A percentile compares a stretch with the other conserved stretches of the same genome.
These are phyloP conservation scores for Julus scandinavius DNA, from an alignment of 2,888 invertebrate genomes.

Conservation along the genomic window DNA sequence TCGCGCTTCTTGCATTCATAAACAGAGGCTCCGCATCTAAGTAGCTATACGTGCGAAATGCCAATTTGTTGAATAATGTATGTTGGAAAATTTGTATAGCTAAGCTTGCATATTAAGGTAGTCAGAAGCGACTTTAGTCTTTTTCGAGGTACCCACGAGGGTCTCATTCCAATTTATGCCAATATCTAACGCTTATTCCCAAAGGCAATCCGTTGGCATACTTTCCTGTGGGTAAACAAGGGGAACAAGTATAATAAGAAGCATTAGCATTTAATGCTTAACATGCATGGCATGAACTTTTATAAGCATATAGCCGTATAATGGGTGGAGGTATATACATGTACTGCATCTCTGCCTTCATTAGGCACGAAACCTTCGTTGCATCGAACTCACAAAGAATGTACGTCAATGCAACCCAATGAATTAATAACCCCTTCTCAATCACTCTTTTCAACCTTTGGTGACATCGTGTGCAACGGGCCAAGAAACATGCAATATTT, in stretches of 20 bases:
- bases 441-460: slow-evolving; percentile 18
- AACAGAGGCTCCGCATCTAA: neutral
- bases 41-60: slow-evolving; percentile 43
- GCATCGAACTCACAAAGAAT: slow-evolving; percentile 28
- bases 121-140: slow-evolving; percentile 34
- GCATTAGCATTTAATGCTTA: slow-evolving; percentile 49
- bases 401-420: slow-evolving; percentile 33
- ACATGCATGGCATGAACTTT: slow-evolving; percentile 48
- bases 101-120: slow-evolving; percentile 19
- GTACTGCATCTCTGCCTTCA: neutral
- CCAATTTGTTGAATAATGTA: slow-evolving; percentile 36
- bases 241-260: slow-evolving; percentile 49
- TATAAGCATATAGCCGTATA: slow-evolving; percentile 6
- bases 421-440: slow-evolving; percentile 44
- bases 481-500: neutral
- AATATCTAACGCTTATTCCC: slow-evolving; percentile 48
- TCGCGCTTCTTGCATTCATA: neutral
- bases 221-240: slow-evolving; percentile 45
- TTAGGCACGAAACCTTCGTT: neutral
- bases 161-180: slow-evolving; percentile 51
- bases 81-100: slow-evolving; percentile 14
- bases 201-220: slow-evolving; percentile 47
- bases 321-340: neutral
- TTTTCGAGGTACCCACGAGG: slow-evolving; percentile 40
- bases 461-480: neutral